Evolutionary conservation across 1,140 invertebrate species (phyloP).

Genomic region (Drosophila sturtevanti): DNA sequence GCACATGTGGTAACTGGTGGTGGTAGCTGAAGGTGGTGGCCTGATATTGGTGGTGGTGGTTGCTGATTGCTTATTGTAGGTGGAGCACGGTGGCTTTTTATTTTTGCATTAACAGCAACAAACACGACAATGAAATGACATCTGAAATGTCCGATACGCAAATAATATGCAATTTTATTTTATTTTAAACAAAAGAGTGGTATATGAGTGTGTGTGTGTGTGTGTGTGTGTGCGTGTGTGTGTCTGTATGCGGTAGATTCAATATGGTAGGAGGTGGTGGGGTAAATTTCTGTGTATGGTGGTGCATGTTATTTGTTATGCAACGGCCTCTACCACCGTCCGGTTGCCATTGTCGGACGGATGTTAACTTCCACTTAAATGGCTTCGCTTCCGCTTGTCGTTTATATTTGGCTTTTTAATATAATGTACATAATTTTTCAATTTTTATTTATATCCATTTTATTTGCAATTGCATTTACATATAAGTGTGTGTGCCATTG

Average conservation of each 20-base stretch:
- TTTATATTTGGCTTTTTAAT: conserved; percentile 80
- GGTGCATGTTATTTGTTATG: conserved; percentile 39
- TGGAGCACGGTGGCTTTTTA: conserved; percentile 62
- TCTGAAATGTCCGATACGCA: conserved; percentile 80
- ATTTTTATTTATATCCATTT: conserved; percentile 73
- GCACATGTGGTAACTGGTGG: conserved; percentile 40
- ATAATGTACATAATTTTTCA: conserved; percentile 81
- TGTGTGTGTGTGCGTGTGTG: neutral
- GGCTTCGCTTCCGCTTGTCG: conserved; percentile 81
- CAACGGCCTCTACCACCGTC: conserved; percentile 36
- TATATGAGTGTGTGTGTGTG: neutral
- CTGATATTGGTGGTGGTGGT: too few species aligned
- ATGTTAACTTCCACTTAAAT: conserved; percentile 82
- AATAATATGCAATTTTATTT: conserved; percentile 81
- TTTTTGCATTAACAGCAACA: conserved; percentile 81
- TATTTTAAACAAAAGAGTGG: conserved; percentile 53
- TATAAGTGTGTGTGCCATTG: neutral
- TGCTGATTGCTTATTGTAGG: conserved; percentile 14
- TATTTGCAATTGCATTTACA: too few species aligned
- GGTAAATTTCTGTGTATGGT: too few species aligned
- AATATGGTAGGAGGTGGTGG: neutral
- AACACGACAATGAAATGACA: conserved; percentile 81
- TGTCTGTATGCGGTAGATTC: conserved; percentile 1
- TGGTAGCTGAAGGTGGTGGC: neutral
- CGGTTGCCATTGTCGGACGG: conserved; percentile 71